A percentile compares a stretch with the other conserved stretches of the same genome.
These are phyloP conservation scores for Meandrusa payeni DNA, from an alignment of 2,888 invertebrate genomes.

Conservation along the genomic window DNA sequence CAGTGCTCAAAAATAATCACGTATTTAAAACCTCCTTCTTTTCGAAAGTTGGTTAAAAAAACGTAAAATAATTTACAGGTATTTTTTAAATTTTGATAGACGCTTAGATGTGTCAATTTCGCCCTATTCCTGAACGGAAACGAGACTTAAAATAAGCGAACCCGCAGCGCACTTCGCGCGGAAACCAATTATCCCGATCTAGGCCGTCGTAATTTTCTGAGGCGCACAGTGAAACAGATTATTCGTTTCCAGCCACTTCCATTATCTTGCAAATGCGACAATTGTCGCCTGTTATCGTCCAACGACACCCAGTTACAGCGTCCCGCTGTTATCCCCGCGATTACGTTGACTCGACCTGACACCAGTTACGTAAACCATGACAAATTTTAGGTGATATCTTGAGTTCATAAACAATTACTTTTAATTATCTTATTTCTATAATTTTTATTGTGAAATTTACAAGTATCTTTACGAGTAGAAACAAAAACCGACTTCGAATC, in stretches of 20 bases:
- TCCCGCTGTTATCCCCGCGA: conserved; percentile 26
- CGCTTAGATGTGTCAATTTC: conserved; percentile 4
- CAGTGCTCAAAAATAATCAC: too few relatives aligned
- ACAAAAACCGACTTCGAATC: too few relatives aligned
- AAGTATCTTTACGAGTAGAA: too few relatives aligned
- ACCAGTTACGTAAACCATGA: conserved; percentile 30
- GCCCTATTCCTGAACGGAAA: conserved; percentile 13
- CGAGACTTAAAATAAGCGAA: conserved; percentile 12
- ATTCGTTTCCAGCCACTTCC: conserved; percentile 40
- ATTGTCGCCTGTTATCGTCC: conserved; percentile 48
- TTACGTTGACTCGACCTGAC: conserved; percentile 31
- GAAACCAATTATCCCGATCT: conserved; percentile 43
- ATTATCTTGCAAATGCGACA: conserved; percentile 55
- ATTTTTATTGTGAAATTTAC: too few relatives aligned
- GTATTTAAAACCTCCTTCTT: too few relatives aligned
- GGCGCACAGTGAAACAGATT: conserved; percentile 37
- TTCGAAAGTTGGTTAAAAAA: too few relatives aligned
- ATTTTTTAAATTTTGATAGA: too few relatives aligned
- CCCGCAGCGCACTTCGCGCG: conserved; percentile 26
- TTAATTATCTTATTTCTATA: too few relatives aligned
- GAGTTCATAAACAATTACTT: conserved; percentile 1
- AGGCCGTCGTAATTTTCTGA: conserved; percentile 40
- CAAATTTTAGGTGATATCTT: conserved; percentile 23
- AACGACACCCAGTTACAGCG: conserved; percentile 36
- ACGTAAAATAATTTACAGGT: too few relatives aligned